A percentile compares a stretch with the other conserved stretches of the same genome.
phyloP scores from a whole-genome alignment of 1,140 invertebrate species.

The Hetaerina americana region DNA sequence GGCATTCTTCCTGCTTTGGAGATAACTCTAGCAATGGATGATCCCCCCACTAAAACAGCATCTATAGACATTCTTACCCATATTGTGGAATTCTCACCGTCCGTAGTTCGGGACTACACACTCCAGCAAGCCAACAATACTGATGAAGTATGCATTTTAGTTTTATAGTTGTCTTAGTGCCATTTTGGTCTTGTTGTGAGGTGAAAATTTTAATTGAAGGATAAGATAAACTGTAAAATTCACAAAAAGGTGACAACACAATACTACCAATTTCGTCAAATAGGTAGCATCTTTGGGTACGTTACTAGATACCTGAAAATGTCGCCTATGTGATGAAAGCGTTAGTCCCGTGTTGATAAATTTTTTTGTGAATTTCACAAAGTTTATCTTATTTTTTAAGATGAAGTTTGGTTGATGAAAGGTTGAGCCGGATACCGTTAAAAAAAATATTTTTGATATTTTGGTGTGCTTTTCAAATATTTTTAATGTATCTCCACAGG shows the following conservation, averaged over 20 bases:
- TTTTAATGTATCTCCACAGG: conserved; percentile 36
- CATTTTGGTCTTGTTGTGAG: not conserved
- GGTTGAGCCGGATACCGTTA: no score
- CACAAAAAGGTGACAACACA: not conserved
- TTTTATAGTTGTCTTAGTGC: no score
- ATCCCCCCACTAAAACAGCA: conserved; percentile 84
- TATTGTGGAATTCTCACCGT: conserved; percentile 96
- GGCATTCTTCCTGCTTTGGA: conserved; percentile 90
- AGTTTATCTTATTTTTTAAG: no score
- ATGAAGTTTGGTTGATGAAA: no score
- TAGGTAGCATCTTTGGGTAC: conserved; percentile 17
- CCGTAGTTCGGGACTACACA: conserved; percentile 93
- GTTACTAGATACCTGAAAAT: no score
- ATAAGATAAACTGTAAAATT: not conserved
- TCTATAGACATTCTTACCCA: conserved; percentile 96
- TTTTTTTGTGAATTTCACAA: no score
- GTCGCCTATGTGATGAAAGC: no score
- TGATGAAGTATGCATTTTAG: conserved; percentile 57
- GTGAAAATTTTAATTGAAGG: not conserved
- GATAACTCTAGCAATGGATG: conserved; percentile 84
- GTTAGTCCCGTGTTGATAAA: no score
- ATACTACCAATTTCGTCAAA: not conserved
- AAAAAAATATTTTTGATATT: no score
- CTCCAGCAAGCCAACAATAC: conserved; percentile 77
- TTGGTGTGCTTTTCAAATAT: no score